Percentiles rank a stretch among this genome's conserved stretches.
Evolutionary conservation across 2,113 vertebrate species (phyloP).

Genomic region (Elgaria multicarinata): DNA sequence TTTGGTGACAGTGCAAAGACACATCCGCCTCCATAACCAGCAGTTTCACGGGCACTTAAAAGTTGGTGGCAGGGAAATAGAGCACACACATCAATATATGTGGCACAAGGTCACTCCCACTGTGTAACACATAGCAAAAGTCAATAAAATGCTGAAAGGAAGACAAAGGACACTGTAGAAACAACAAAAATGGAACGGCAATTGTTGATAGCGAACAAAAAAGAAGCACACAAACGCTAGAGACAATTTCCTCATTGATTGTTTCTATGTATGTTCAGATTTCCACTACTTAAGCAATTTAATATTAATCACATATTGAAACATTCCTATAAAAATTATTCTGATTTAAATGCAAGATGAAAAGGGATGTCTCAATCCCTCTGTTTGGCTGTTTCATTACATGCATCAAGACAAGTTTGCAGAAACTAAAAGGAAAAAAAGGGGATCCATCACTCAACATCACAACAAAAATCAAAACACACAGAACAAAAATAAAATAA

Average conservation of each 20-base stretch:
- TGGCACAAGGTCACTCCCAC: not conserved
- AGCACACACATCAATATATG: not conserved
- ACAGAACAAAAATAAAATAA: not conserved
- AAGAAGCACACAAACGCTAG: not conserved
- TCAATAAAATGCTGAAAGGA: not conserved
- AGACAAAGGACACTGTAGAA: not conserved
- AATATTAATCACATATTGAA: constrained; percentile 25
- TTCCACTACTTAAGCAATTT: not conserved
- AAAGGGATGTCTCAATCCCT: not conserved
- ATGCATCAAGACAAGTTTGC: constrained; percentile 29
- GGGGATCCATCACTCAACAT: not conserved
- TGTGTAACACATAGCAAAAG: not conserved
- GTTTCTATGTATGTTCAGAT: not conserved
- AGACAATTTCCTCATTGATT: not conserved
- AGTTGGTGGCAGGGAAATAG: not conserved
- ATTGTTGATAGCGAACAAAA: not conserved
- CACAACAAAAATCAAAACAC: not conserved
- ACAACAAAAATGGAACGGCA: not conserved
- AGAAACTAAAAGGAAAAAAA: constrained; percentile 32
- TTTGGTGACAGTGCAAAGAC: not conserved
- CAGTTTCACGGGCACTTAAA: not conserved
- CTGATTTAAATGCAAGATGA: constrained; percentile 15
- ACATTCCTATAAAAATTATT: not conserved
- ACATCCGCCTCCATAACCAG: not conserved
- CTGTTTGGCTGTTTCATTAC: constrained; percentile 27